Evolutionary conservation across 2,888 invertebrate species (phyloP), one percentile per base, ranked within the genome.

Genomic region (Pherbina coryleti): DNA sequence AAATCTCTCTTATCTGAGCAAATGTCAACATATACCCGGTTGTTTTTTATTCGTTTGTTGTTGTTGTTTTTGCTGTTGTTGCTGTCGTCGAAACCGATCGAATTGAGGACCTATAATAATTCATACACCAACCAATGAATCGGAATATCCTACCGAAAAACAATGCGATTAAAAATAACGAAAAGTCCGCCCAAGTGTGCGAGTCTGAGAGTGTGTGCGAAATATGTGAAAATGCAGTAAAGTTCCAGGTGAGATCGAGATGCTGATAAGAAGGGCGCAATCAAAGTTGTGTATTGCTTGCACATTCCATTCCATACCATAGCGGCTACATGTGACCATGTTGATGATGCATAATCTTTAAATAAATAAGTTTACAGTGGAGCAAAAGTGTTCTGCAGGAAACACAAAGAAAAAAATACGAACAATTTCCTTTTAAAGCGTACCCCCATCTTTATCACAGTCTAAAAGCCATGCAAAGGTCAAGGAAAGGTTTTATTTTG

Each of bases 241-340:
- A 34, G 34, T 64, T 64, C 74, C 64, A 51, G 51, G 53, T 66
- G 51, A 64, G 74, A 74, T 74, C 51, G 74, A 74, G 66, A 66
- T 74, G 66, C 74, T 74, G 74, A 74, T 74, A 74, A 64, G 64
- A 28, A n/a, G 31, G 37, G 70, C 57, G 31, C 44, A 53, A 31
- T 22, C 73, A 51, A 14, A 66, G 34, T 22, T 49, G 44, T 49
- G 44, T 34, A 53, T 55, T n/a, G 53, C 70, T 34, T 28, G 14
- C 14, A 22, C 64, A 69, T 11, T 17, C 51, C 49, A 51, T 17
- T 51, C 37, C 64, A 74, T 74, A 34, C 74, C 74, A 74, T 22
- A 49, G 53, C 62, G 44, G 37, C 60, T 34, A 62, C 49, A 73
- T 55, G 60, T 31, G 9, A 60, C 25, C 49, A 37, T 49, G 73